phyloP scores from a whole-genome alignment of 2,113 vertebrate genomes.

The Naja naja region DNA sequence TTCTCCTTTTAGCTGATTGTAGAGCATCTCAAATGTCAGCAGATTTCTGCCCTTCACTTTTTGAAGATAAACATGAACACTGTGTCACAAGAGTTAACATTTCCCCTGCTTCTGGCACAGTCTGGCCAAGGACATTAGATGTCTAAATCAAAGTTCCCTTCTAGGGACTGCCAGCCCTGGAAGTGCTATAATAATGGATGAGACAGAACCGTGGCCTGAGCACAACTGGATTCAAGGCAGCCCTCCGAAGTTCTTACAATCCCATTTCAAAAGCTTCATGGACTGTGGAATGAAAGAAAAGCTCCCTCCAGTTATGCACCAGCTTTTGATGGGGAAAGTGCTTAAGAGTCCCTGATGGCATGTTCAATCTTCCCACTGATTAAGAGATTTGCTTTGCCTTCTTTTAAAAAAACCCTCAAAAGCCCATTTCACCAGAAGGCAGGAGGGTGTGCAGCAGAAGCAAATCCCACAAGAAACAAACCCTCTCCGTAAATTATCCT shows the following conservation, averaged over 20 bases:
- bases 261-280: conserved; percentile 16
- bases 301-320: conserved; percentile 50
- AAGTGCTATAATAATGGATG: conserved; percentile 69
- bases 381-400: background rate
- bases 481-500: background rate
- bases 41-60: conserved; percentile 53
- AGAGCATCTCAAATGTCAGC: conserved; percentile 40
- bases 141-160: conserved; percentile 71
- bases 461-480: background rate
- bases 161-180: conserved; percentile 70
- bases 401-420: background rate
- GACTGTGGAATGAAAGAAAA: conserved; percentile 46
- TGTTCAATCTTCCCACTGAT: background rate
- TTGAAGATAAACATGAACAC: conserved; percentile 61
- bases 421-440: background rate
- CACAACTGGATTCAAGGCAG: conserved; percentile 73
- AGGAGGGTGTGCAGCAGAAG: background rate
- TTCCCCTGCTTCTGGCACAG: conserved; percentile 63
- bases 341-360: background rate
- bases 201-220: conserved; percentile 66
- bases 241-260: conserved; percentile 62
- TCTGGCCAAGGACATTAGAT: conserved; percentile 69
- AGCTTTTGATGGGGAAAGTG: background rate
- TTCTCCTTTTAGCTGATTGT: background rate
- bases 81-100: conserved; percentile 70